Evolutionary conservation across 2,113 vertebrate genomes (phyloP), one percentile per base, ranked within the genome.

Genomic region (Dromaius novaehollandiae): DNA sequence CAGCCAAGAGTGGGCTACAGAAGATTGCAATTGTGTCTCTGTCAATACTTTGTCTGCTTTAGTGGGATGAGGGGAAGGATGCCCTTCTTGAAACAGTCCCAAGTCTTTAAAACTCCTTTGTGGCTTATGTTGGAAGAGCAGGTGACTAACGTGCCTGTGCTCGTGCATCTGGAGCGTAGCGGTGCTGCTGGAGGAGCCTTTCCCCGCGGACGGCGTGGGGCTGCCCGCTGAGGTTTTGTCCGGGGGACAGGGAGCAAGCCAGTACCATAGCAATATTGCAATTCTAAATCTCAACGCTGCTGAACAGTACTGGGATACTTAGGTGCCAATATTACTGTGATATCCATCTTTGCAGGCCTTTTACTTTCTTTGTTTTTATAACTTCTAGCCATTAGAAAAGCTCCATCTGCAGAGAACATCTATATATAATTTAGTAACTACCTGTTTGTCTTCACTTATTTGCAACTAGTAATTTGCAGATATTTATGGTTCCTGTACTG

Each of bases 241-340:
- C 20, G 11, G 22, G 55, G 15, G 60, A 25, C 28, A 26, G 34
- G 44, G 88, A 61, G 40, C 63, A 93, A 42, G 66, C 60, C 16
- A 38, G 42, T 32, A 13, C 77, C n/a, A 1, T 0, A 28, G 40
- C 3, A 13, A 61, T 38, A 0, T 0, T 36, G 18, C 26, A 34
- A 5, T 44, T 68, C 28, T 34, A 12, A 70, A 63, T 36, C 25
- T 75, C 26, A 1, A 7, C 40, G 8, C 9, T 42, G 74, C 60
- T 28, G 21, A 3, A 18, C 34, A 34, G 51, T 7, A 5, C 11
- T 20, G 44, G 69, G 32, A 11, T 6, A 4, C 11, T 18, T 50
- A 15, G 28, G 32, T 26, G 28, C 73, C 77, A n/a, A 7, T 50
- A 4, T 6, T 55, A 25, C 25, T n/a, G 13, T n/a, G 53, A 8